These are phyloP conservation scores for Drosophila nasuta DNA, from an alignment of 1,140 invertebrate genomes.

Conservation along the genomic window DNA sequence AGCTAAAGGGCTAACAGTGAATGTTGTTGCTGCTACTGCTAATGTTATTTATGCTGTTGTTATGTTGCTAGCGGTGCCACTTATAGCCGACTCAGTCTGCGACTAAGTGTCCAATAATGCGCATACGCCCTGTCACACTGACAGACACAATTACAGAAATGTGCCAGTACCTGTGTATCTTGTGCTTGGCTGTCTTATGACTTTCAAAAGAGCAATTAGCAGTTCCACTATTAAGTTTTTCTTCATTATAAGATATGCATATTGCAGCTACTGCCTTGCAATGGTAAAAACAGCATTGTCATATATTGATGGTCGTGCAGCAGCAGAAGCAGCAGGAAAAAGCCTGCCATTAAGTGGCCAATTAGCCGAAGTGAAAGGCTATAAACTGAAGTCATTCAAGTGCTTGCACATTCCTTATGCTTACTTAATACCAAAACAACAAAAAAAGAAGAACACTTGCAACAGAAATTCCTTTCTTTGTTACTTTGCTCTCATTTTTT, in stretches of 20 bases:
- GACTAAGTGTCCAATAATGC: slow-evolving; percentile 34
- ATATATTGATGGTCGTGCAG: slow-evolving; percentile 59
- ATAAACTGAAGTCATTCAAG: not conserved
- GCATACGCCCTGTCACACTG: slow-evolving; percentile 39
- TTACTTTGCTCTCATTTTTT: not conserved
- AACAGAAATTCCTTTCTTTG: not conserved
- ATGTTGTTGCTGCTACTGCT: slow-evolving; percentile 4
- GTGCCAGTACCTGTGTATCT: not conserved
- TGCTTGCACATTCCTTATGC: not conserved
- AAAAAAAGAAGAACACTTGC: not conserved
- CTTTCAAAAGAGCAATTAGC: slow-evolving; percentile 62
- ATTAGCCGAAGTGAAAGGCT: slow-evolving; percentile 70
- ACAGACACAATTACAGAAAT: slow-evolving; percentile 37
- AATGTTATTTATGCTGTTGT: slow-evolving; percentile 19
- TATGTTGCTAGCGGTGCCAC: not conserved
- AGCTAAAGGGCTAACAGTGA: slow-evolving; percentile 18
- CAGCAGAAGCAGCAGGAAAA: slow-evolving; percentile 30
- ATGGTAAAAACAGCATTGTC: slow-evolving; percentile 60
- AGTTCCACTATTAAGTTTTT: slow-evolving; percentile 29
- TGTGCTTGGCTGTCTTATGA: not conserved
- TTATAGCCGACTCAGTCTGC: slow-evolving; percentile 22
- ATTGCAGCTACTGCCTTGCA: slow-evolving; percentile 13
- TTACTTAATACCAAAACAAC: too few species aligned
- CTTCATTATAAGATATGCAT: slow-evolving; percentile 19
- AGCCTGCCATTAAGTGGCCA: slow-evolving; percentile 34